These are phyloP conservation scores for Aphidius gifuensis DNA, from an alignment of 1,140 invertebrate genomes.

Conservation along the genomic window DNA sequence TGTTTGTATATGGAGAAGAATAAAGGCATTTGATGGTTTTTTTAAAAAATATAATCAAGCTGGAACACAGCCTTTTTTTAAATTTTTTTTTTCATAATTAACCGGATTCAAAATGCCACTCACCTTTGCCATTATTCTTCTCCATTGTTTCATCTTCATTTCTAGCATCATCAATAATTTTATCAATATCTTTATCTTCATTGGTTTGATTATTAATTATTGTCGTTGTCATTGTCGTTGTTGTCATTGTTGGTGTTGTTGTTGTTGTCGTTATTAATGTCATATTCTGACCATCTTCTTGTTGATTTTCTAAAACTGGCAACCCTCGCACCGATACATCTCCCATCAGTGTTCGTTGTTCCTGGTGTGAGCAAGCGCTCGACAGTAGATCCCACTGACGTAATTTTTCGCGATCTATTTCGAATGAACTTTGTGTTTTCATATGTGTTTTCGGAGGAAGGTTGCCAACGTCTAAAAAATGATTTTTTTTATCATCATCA, in stretches of 20 bases:
- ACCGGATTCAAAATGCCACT: slow-evolving; percentile 48
- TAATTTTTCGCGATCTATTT: slow-evolving; percentile 79
- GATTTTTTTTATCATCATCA: slow-evolving; percentile 27
- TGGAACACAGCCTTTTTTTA: slow-evolving; percentile 5
- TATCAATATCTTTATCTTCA: slow-evolving; percentile 52
- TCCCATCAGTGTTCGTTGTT: slow-evolving; percentile 45
- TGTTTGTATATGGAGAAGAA: background rate
- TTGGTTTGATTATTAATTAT: slow-evolving; percentile 38
- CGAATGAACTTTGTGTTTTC: slow-evolving; percentile 54
- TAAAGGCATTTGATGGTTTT: background rate
- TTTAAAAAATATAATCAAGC: background rate
- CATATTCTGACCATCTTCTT: slow-evolving; percentile 21
- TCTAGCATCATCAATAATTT: slow-evolving; percentile 49
- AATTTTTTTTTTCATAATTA: too few relatives aligned
- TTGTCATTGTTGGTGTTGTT: slow-evolving; percentile 28
- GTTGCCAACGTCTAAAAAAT: slow-evolving; percentile 61
- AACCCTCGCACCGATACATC: slow-evolving; percentile 46
- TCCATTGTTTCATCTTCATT: slow-evolving; percentile 28
- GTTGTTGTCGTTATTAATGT: slow-evolving; percentile 21
- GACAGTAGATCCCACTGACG: slow-evolving; percentile 85
- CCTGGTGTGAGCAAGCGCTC: slow-evolving; percentile 63
- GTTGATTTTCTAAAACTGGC: slow-evolving; percentile 30
- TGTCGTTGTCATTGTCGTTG: slow-evolving; percentile 27
- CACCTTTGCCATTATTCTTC: slow-evolving; percentile 49
- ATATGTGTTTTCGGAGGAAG: slow-evolving; percentile 39